Evolutionary conservation across 2,113 vertebrate genomes (phyloP).

Genomic region (Aspidoscelis tigris): DNA sequence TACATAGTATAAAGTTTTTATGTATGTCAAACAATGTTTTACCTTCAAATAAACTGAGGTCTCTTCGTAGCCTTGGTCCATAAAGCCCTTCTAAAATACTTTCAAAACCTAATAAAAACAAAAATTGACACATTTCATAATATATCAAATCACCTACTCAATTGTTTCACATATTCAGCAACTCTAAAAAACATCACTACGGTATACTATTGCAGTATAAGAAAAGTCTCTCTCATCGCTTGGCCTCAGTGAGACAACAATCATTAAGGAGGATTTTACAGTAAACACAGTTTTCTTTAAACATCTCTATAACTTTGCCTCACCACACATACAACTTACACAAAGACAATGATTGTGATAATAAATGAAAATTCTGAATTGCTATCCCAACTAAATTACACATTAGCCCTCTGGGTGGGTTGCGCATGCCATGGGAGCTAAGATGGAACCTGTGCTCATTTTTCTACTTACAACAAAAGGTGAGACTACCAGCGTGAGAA

Average conservation of each 20-base stretch:
- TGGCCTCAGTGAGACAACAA: not conserved
- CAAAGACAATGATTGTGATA: not conserved
- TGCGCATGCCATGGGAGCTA: not conserved
- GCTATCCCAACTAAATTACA: not conserved
- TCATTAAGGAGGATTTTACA: not conserved
- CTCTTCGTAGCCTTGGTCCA: conserved; percentile 95
- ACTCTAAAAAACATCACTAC: conserved; percentile 38
- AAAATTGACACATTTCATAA: conserved; percentile 56
- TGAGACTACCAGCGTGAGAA: not conserved
- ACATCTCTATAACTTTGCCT: not conserved
- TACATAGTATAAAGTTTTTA: conserved; percentile 29
- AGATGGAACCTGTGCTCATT: not conserved
- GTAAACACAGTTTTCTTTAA: not conserved
- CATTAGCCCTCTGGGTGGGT: not conserved
- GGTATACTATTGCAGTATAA: not conserved
- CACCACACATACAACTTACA: not conserved
- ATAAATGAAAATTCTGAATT: not conserved
- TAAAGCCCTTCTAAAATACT: conserved; percentile 99
- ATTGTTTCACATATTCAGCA: conserved; percentile 18
- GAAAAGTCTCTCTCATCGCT: not conserved
- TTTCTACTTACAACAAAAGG: not conserved
- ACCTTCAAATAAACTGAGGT: conserved; percentile 99
- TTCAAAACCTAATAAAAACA: conserved; percentile 90
- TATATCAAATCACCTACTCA: not conserved
- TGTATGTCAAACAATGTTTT: conserved; percentile 48